These are phyloP conservation scores for Ips typographus DNA, from an alignment of 1,140 invertebrate species.

Conservation along the genomic window DNA sequence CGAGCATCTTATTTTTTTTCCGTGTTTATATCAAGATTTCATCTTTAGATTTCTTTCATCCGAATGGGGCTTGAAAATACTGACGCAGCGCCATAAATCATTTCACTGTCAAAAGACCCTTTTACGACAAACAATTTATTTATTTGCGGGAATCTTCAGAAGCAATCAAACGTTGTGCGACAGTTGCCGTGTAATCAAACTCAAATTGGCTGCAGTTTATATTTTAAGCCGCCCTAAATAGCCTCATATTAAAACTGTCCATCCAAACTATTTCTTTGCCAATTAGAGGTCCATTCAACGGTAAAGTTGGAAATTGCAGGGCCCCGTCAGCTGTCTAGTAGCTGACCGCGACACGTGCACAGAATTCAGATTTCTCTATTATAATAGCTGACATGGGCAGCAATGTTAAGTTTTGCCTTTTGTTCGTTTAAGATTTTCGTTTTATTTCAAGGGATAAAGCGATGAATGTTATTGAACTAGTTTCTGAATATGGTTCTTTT, in stretches of 20 bases:
- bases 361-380: conserved; percentile 19
- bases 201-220: not conserved
- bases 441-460: too few species aligned
- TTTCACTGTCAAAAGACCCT: not conserved
- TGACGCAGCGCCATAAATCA: not conserved
- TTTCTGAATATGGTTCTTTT: too few species aligned
- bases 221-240: not conserved
- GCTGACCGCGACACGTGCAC: conserved; percentile 27
- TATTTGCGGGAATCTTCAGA: not conserved
- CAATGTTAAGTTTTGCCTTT: not conserved
- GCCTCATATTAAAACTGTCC: not conserved
- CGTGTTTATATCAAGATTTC: too few species aligned
- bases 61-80: too few species aligned
- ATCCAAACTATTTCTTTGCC: not conserved
- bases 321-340: conserved; percentile 13
- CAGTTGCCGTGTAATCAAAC: not conserved
- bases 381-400: conserved; percentile 3
- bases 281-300: not conserved
- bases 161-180: conserved; percentile 4
- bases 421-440: not conserved
- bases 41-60: too few species aligned
- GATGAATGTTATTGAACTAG: too few species aligned
- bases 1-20: too few species aligned
- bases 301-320: conserved; percentile 11
- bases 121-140: conserved; percentile 1